Evolutionary conservation across 2,888 invertebrate genomes (phyloP), one percentile per base, ranked within the genome.

Genomic region (Mythimna pallens): DNA sequence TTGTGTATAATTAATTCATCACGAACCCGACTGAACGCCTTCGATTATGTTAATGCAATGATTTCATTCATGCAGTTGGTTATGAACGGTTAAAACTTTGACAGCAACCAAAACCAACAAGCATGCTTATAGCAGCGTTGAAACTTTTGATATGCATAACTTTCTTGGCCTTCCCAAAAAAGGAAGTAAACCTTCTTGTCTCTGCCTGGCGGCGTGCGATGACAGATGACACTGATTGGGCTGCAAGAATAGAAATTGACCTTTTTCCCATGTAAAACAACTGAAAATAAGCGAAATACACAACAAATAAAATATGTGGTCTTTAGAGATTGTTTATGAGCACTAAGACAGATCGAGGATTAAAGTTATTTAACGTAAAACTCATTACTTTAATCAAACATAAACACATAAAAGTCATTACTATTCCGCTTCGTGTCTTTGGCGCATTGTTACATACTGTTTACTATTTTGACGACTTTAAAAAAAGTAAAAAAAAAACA

Each of bases 111-210:
- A 36, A 50, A 12, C 10, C 22, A 57, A n/a, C 14, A 22, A 66
- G 12, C 40, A 54, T 25, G n/a, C 9, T 40, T 43, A 76, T 30
- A 34, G 57, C 36, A 40, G 20, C 10, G 40, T 30, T 20, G 57
- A 66, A 66, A 30, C 9, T 65, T 58, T 68, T 76, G 12, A 47
- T 25, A 22, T 36, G n/a, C 34, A 22, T 10, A 12, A 61, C 54
- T 76, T 74, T 70, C 30, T 43, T 47, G n/a, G 9, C 20, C 36
- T 68, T 69, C 61, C 61, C 76, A 12, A 61, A 69, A 76, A 62
- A 55, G 50, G 54, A 69, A 6, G 61, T 69, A 34, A 50, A 55
- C 5, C 69, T 62, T 20, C 69, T 69, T 55, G 36, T 47, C 68
- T 54, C 52, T 59, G 59, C 14, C 36, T 30, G 30, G 20, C 12